A percentile compares a stretch with the other conserved stretches of the same genome.
These are phyloP conservation scores for Tachysurus fulvidraco DNA, from an alignment of 2,113 vertebrate species.

Conservation along the genomic window DNA sequence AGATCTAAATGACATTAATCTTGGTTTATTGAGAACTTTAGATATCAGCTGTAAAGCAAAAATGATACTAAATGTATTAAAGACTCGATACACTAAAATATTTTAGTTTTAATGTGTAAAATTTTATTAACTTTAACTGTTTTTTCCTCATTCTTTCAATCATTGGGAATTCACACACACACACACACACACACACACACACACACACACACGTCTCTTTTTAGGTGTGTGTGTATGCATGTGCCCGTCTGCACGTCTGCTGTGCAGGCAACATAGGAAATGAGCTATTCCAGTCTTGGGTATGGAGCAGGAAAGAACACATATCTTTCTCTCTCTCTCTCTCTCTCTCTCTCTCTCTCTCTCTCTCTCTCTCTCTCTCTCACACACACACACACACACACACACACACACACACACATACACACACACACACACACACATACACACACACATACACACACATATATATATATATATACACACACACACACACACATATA, in stretches of 20 bases:
- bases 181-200: conserved; percentile 18
- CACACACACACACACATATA: conserved; percentile 21
- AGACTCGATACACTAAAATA: no score
- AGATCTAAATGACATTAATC: no score
- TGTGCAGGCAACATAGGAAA: conserved; percentile 5
- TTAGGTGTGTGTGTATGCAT: not conserved
- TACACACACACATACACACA: conserved; percentile 16
- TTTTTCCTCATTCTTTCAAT: no score
- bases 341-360: conserved; percentile 8
- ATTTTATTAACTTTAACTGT: no score
- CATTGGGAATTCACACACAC: conserved; percentile 1
- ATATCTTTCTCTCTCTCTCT: not conserved
- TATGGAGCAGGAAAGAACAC: not conserved
- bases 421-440: conserved; percentile 19
- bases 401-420: conserved; percentile 18
- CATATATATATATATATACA: no score
- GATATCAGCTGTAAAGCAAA: no score
- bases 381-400: conserved; percentile 16
- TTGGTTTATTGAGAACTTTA: no score
- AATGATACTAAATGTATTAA: no score
- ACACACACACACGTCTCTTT: not conserved
- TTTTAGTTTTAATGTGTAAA: no score
- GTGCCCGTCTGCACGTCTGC: conserved; percentile 48
- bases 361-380: no score
- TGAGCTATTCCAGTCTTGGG: conserved; percentile 24